A percentile compares a stretch with the other conserved stretches of the same genome.
phyloP scores from a whole-genome alignment of 2,888 invertebrate species.

The Ochlodes sylvanus region DNA sequence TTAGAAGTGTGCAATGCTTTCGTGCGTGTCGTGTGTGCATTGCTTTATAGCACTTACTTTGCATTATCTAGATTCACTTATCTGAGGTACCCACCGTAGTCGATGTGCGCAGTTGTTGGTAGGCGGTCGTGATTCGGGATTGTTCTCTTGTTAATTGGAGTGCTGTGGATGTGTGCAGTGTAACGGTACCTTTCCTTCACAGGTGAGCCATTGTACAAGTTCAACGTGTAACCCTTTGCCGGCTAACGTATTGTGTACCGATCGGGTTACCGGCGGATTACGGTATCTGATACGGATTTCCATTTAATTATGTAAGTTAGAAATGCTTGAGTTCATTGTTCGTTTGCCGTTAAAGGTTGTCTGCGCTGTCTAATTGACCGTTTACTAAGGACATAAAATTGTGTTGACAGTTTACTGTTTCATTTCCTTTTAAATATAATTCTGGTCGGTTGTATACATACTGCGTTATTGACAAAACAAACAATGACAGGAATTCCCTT shows the following conservation, averaged over 20 bases:
- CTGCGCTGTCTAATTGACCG: not conserved
- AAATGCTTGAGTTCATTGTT: constrained; percentile 30
- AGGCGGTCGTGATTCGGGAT: constrained; percentile 58
- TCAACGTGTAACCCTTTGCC: not conserved
- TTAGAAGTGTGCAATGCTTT: constrained; percentile 18
- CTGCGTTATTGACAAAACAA: no score
- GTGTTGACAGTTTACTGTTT: no score
- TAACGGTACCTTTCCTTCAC: constrained; percentile 33
- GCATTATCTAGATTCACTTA: constrained; percentile 78
- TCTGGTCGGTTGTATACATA: no score
- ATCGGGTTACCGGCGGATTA: constrained; percentile 27
- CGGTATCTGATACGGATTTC: constrained; percentile 32
- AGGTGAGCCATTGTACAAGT: constrained; percentile 10
- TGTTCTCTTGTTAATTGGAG: constrained; percentile 44
- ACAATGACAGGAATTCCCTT: no score
- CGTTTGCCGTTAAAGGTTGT: constrained; percentile 5
- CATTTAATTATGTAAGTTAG: constrained; percentile 30
- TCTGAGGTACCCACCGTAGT: constrained; percentile 69
- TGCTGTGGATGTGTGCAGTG: constrained; percentile 49
- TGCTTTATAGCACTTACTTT: constrained; percentile 52
- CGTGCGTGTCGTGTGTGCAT: constrained; percentile 48
- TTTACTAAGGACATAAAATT: not conserved
- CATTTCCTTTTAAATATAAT: no score
- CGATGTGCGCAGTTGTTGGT: constrained; percentile 60
- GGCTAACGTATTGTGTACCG: constrained; percentile 5